Conservation (phyloP, 2,113 vertebrate species). For the Datnioides undecimradiatus region DNA sequence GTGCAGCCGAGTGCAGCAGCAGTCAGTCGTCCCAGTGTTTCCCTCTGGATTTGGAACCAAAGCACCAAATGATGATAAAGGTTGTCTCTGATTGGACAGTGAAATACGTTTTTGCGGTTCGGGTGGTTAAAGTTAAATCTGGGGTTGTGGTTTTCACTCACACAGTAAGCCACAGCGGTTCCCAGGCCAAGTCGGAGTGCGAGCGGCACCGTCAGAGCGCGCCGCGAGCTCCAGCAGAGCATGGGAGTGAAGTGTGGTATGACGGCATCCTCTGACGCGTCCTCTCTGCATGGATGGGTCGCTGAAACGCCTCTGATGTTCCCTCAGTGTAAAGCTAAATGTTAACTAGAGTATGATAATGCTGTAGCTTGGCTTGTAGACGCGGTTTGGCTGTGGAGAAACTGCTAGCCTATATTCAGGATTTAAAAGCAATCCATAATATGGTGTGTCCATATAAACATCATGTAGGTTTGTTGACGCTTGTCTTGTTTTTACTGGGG, state of each 20-base stretch:
- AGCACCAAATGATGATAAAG: background rate
- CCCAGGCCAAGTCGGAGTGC: conserved; percentile 8
- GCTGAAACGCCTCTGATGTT: background rate
- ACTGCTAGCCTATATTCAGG: background rate
- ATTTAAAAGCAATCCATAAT: background rate
- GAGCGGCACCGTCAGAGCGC: background rate
- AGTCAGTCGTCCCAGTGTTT: background rate
- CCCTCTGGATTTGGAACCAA: background rate
- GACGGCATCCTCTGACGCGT: conserved; percentile 12
- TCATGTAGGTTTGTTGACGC: background rate
- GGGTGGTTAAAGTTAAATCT: background rate
- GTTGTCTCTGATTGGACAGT: background rate
- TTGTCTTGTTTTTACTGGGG: background rate
- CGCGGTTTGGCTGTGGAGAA: background rate
- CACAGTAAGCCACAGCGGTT: background rate
- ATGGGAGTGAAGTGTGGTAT: conserved; percentile 22
- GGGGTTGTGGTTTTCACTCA: background rate
- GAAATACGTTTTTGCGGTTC: background rate
- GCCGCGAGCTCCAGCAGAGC: conserved; percentile 22
- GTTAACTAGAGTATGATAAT: conserved; percentile 44
- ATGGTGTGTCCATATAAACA: background rate
- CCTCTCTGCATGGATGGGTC: conserved; percentile 31
- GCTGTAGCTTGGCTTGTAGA: background rate
- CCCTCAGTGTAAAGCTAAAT: background rate
- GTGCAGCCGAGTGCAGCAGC: conserved; percentile 19